Percentiles rank a stretch among this genome's conserved stretches.
phyloP scores from a whole-genome alignment of 2,888 invertebrate genomes.

The Dioctria rufipes region DNA sequence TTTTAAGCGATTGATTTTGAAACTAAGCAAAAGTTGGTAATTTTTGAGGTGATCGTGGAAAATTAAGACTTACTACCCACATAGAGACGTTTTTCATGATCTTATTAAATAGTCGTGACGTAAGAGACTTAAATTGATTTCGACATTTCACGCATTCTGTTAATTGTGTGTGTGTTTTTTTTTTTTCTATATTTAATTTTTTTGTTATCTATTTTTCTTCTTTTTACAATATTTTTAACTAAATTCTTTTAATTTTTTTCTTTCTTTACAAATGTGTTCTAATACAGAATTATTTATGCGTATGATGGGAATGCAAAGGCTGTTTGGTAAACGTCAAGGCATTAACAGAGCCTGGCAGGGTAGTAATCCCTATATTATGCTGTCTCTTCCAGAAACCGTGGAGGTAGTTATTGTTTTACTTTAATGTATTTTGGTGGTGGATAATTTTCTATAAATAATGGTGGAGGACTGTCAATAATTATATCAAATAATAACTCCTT shows the following conservation, averaged over 20 bases:
- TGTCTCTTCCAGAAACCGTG: constrained; percentile 73
- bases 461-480: background rate
- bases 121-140: background rate
- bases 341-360: constrained; percentile 74
- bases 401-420: constrained; percentile 66
- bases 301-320: constrained; percentile 71
- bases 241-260: constrained; percentile 34
- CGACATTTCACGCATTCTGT: background rate
- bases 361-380: constrained; percentile 71
- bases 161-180: background rate
- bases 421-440: constrained; percentile 32
- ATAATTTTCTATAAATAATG: constrained; percentile 3
- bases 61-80: background rate
- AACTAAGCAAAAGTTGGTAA: background rate
- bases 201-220: too few species aligned
- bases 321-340: constrained; percentile 73
- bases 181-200: background rate
- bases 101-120: background rate
- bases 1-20: background rate
- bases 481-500: background rate
- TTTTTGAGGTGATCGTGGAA: background rate
- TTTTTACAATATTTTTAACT: background rate
- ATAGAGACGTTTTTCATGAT: background rate
- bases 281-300: constrained; percentile 72
- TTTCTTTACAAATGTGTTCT: constrained; percentile 19